phyloP scores from a whole-genome alignment of 1,140 invertebrate species.

The Apis mellifera region DNA sequence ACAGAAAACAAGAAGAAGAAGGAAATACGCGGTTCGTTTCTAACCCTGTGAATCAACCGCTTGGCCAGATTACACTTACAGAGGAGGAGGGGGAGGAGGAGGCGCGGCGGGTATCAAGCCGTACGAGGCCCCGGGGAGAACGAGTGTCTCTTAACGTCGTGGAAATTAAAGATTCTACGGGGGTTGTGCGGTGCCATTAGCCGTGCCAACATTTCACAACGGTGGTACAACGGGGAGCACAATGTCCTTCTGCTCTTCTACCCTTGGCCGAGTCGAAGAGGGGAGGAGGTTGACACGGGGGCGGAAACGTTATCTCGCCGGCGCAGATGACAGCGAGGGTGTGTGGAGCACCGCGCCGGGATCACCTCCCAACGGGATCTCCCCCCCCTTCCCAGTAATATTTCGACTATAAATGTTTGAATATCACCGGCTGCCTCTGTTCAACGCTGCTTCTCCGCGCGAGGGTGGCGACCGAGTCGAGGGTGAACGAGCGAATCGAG shows the following conservation, averaged over 20 bases:
- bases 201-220: neutral
- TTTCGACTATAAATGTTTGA: slow-evolving; percentile 67
- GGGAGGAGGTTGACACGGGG: slow-evolving; percentile 43
- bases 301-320: slow-evolving; percentile 69
- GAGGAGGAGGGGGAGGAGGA: neutral
- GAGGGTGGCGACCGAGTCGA: neutral
- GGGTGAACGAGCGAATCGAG: neutral
- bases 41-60: slow-evolving; percentile 39
- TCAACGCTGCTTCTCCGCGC: neutral
- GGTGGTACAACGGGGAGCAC: slow-evolving; percentile 66
- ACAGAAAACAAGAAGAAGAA: neutral
- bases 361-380: slow-evolving; percentile 52
- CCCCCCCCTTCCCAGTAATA: slow-evolving; percentile 44
- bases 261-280: slow-evolving; percentile 4
- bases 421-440: slow-evolving; percentile 30
- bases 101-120: neutral
- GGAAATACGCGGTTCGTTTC: neutral
- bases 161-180: slow-evolving; percentile 73
- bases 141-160: slow-evolving; percentile 65
- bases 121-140: slow-evolving; percentile 61
- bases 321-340: slow-evolving; percentile 67
- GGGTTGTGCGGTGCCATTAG: slow-evolving; percentile 40
- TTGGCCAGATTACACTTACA: slow-evolving; percentile 24
- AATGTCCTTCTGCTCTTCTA: slow-evolving; percentile 61
- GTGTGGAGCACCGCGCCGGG: neutral